Conservation (phyloP, 2,888 invertebrate genomes). For the Trisateles emortualis region DNA sequence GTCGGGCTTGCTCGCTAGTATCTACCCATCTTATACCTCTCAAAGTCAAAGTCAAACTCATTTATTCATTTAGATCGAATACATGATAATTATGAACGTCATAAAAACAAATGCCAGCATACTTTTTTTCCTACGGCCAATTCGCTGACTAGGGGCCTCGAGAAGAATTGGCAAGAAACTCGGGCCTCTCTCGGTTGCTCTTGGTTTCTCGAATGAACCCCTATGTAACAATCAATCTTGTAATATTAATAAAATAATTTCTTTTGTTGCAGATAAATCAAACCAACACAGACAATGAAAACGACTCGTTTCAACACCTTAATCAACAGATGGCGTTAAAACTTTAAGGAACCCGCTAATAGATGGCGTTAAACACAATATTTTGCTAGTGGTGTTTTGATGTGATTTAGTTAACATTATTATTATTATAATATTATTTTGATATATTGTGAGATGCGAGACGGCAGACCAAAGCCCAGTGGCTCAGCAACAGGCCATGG, state of each 20-base stretch:
- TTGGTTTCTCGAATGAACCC: no score
- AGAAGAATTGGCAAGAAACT: no score
- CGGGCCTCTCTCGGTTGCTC: no score
- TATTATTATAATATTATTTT: conserved; percentile 50
- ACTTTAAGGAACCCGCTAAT: conserved; percentile 20
- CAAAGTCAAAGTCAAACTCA: no score
- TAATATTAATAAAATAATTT: not conserved
- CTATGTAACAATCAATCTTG: no score
- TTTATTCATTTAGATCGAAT: no score
- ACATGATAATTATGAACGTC: no score
- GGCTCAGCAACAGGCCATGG: conserved; percentile 72
- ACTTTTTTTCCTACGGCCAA: no score
- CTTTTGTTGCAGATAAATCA: conserved; percentile 10
- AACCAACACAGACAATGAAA: conserved; percentile 5
- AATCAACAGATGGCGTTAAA: conserved; percentile 9
- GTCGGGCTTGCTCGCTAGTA: no score
- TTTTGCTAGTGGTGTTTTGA: conserved; percentile 43
- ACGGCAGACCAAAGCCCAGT: conserved; percentile 77
- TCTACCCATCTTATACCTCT: no score
- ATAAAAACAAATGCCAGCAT: no score
- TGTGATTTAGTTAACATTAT: conserved; percentile 56
- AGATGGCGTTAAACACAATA: conserved; percentile 48
- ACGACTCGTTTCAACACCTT: conserved; percentile 4
- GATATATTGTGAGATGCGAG: conserved; percentile 75
- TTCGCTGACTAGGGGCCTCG: no score